A percentile compares a stretch with the other conserved stretches of the same genome.
Conservation (phyloP, 2,888 invertebrate species). For the Alcis repandata region DNA sequence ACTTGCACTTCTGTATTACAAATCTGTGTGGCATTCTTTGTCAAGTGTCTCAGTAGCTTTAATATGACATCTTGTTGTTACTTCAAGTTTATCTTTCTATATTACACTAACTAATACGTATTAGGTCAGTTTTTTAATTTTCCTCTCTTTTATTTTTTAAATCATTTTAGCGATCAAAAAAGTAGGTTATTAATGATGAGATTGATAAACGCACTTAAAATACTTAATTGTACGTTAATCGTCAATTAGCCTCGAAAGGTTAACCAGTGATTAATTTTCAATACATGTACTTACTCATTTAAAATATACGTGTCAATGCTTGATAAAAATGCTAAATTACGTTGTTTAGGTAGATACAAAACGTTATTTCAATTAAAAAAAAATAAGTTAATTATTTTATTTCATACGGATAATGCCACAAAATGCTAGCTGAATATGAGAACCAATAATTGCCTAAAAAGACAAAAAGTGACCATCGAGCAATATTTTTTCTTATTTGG, state of each 20-base stretch:
- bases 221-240: constrained; percentile 21
- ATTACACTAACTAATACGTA: too few relatives aligned
- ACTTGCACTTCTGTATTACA: too few relatives aligned
- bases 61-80: neutral
- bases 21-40: constrained; percentile 22
- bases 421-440: neutral
- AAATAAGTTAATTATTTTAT: too few relatives aligned
- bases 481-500: neutral
- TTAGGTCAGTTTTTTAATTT: too few relatives aligned
- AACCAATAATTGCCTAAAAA: neutral
- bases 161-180: too few relatives aligned
- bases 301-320: constrained; percentile 6
- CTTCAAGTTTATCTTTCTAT: neutral
- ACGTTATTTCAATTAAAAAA: neutral
- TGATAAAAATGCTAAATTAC: neutral
- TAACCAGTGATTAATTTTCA: constrained; percentile 19
- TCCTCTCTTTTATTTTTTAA: too few relatives aligned
- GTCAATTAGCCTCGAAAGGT: constrained; percentile 14
- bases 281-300: neutral
- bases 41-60: neutral
- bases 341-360: neutral
- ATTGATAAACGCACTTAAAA: constrained; percentile 17
- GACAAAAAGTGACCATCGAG: neutral
- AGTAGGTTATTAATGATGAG: neutral
- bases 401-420: too few relatives aligned